These are phyloP conservation scores for Acrocephalus arundinaceus DNA, from an alignment of 2,113 vertebrate genomes.

Conservation along the genomic window DNA sequence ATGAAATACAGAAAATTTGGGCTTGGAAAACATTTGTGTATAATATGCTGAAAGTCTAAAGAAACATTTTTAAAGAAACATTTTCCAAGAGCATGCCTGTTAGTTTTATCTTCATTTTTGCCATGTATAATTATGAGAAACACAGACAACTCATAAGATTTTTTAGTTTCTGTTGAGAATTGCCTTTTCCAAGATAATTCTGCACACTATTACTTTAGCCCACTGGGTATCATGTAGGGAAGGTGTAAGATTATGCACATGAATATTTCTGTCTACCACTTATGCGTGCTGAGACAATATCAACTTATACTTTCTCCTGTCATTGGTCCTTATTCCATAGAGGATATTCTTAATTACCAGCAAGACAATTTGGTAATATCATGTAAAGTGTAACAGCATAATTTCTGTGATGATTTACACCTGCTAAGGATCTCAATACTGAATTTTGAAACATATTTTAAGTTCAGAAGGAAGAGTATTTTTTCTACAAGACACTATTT, in stretches of 20 bases:
- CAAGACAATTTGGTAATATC: slow-evolving; percentile 46
- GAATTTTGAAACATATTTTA: background rate
- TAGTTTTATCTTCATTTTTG: slow-evolving; percentile 2
- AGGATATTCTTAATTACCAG: slow-evolving; percentile 53
- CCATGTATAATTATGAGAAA: slow-evolving; percentile 7
- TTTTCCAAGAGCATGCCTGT: background rate
- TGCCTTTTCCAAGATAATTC: slow-evolving; percentile 41
- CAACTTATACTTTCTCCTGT: slow-evolving; percentile 16
- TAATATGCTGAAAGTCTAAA: background rate
- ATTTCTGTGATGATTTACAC: slow-evolving; percentile 45
- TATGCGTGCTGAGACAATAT: slow-evolving; percentile 29
- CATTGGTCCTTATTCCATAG: slow-evolving; percentile 29
- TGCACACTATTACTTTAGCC: slow-evolving; percentile 29
- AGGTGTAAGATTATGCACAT: slow-evolving; percentile 43
- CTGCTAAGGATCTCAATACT: background rate
- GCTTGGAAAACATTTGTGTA: background rate
- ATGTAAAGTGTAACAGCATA: slow-evolving; percentile 10
- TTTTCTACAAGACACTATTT: slow-evolving; percentile 36
- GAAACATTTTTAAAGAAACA: background rate
- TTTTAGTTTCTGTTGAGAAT: slow-evolving; percentile 49
- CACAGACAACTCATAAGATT: background rate
- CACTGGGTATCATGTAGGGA: slow-evolving; percentile 41
- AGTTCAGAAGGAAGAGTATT: slow-evolving; percentile 44
- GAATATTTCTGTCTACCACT: slow-evolving; percentile 52
- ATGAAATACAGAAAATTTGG: background rate